Evolutionary conservation across 2,113 vertebrate species (phyloP).

Genomic region (Oophaga pumilio): DNA sequence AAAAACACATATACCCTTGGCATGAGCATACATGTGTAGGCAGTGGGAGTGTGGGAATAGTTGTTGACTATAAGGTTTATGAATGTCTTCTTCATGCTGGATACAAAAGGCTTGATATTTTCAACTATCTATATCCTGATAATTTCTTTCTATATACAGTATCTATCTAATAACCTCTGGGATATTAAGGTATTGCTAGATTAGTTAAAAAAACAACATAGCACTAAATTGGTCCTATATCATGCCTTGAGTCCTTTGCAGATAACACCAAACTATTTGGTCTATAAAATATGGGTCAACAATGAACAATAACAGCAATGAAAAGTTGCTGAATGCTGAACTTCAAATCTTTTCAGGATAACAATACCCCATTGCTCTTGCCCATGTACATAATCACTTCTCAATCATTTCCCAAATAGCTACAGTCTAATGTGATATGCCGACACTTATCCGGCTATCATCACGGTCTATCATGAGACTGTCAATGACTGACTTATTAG

Average conservation of each 20-base stretch:
- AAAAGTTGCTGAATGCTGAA: slow-evolving; percentile 24
- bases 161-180: background rate
- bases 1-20: no score
- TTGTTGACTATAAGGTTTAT: no score
- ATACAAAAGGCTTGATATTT: background rate
- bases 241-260: background rate
- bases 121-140: background rate
- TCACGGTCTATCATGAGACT: slow-evolving; percentile 49
- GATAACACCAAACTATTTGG: background rate
- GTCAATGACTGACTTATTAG: slow-evolving; percentile 33
- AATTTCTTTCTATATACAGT: background rate
- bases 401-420: slow-evolving; percentile 51
- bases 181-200: background rate
- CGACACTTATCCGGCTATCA: slow-evolving; percentile 52
- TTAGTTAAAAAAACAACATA: background rate
- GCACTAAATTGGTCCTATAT: background rate
- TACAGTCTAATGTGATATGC: slow-evolving; percentile 54
- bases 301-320: slow-evolving; percentile 45
- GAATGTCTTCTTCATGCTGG: no score
- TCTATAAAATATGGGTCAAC: slow-evolving; percentile 10
- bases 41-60: no score
- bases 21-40: no score
- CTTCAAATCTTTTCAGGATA: slow-evolving; percentile 14
- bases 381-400: slow-evolving; percentile 51
- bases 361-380: slow-evolving; percentile 35